phyloP scores from a whole-genome alignment of 2,888 invertebrate genomes.

The Rhogogaster chlorosoma region DNA sequence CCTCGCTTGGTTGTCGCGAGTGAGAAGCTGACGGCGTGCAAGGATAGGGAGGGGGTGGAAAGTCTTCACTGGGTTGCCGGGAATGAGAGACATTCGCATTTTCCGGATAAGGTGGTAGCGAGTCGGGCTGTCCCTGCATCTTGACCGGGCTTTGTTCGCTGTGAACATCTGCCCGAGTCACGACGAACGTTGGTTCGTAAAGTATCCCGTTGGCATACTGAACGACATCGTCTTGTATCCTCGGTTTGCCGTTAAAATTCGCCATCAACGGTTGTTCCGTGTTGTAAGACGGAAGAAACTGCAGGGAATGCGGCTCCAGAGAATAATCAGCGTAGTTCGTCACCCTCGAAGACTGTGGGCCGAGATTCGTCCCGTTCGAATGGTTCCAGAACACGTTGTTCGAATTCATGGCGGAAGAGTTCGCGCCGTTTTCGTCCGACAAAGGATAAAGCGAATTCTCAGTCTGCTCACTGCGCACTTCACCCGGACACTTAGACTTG shows the following conservation, averaged over 20 bases:
- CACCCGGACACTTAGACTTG: slow-evolving; percentile 82
- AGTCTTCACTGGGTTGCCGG: slow-evolving; percentile 79
- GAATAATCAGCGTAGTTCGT: slow-evolving; percentile 71
- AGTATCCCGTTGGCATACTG: slow-evolving; percentile 78
- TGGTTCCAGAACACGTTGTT: slow-evolving; percentile 73
- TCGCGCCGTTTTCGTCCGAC: slow-evolving; percentile 61
- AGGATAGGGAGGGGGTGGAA: slow-evolving; percentile 88
- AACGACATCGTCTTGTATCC: slow-evolving; percentile 77
- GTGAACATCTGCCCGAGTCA: slow-evolving; percentile 92
- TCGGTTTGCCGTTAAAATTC: slow-evolving; percentile 64
- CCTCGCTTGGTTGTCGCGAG: slow-evolving; percentile 92
- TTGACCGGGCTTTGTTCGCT: slow-evolving; percentile 88
- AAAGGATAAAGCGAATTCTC: slow-evolving; percentile 65
- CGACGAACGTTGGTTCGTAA: slow-evolving; percentile 79
- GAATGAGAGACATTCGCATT: slow-evolving; percentile 78
- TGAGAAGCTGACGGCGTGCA: slow-evolving; percentile 88
- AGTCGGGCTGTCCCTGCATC: slow-evolving; percentile 78
- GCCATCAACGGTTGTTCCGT: slow-evolving; percentile 67
- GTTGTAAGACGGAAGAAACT: slow-evolving; percentile 81
- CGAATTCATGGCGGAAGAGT: slow-evolving; percentile 40
- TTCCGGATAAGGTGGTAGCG: slow-evolving; percentile 79
- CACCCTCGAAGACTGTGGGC: slow-evolving; percentile 59
- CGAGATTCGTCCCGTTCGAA: slow-evolving; percentile 64
- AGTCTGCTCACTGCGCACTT: slow-evolving; percentile 78
- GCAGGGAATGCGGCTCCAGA: slow-evolving; percentile 83